Evolutionary conservation across 2,797 vertebrate genomes (phyloP), one percentile per base, ranked within the genome.

Genomic region (Anguilla pacifica): DNA sequence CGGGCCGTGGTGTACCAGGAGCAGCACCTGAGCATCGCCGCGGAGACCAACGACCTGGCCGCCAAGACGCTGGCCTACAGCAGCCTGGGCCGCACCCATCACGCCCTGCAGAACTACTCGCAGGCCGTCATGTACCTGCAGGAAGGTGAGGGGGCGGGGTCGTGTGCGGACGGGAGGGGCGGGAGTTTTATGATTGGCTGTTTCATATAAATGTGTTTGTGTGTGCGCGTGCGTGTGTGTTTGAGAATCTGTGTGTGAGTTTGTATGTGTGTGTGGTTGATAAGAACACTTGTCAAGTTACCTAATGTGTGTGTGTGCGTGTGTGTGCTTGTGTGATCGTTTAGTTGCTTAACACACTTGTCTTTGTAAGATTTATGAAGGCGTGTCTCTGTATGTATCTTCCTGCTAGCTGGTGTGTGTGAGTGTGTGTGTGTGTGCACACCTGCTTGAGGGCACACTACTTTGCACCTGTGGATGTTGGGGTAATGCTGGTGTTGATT

Each of bases 41-140:
- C 98, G 0, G 97, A 99, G 89, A 98, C 97, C 95, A 98, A 97
- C 0, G 98, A 99, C 89, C 94, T 99, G 9, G 95, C 93, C 0
- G 97, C 97, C 84, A 99, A 99, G 92, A 99, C 98, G 0, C 93
- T 97, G 84, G 98, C 98, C 2, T 99, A 99, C 86, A 97, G 97
- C 86, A 98, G 98, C 91, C 96, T 99, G 74, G 98, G 98, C 6
- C 96, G 98, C 91, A 98, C 96, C 1, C 98, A 99, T 49, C 98
- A 99, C 0, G 97, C 98, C 0, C 93, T 99, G 92, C 98, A 98
- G 91, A 99, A 99, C 95, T 98, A 98, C 77, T 96, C 98, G 0
- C 98, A 99, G 95, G 98, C 98, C 0, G 98, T 99, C 88, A 99
- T 99, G 98, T 99, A 99, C 93, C 94, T 99, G 86, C 98, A 99